Evolutionary conservation across 2,113 vertebrate species (phyloP).

Genomic region (Marcusenius ussheri): DNA sequence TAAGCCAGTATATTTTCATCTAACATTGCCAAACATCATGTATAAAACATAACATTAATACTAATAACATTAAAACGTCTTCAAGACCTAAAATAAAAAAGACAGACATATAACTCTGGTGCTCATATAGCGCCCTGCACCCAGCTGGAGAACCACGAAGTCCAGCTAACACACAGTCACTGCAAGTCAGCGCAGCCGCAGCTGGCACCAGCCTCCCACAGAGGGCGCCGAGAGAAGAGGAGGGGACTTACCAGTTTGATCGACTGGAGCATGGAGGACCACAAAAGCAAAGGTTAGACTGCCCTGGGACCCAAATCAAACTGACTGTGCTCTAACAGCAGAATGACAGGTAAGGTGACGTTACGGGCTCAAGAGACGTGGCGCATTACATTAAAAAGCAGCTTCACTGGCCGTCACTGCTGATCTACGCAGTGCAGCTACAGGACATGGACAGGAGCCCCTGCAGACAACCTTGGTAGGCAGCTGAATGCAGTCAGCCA

Average conservation of each 20-base stretch:
- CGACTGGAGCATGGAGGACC: slow-evolving; percentile 63
- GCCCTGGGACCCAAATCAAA: slow-evolving; percentile 18
- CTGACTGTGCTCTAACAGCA: neutral
- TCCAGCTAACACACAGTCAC: neutral
- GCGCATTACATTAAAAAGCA: neutral
- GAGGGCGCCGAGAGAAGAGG: slow-evolving; percentile 33
- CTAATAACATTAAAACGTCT: neutral
- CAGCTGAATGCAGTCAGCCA: neutral
- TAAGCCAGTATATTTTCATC: neutral
- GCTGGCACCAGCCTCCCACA: neutral
- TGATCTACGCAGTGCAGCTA: neutral
- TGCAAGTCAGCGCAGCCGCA: neutral
- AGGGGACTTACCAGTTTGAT: slow-evolving; percentile 59
- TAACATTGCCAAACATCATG: neutral
- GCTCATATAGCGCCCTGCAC: neutral
- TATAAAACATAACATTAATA: neutral
- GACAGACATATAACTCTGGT: neutral
- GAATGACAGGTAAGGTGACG: neutral
- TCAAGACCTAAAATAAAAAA: neutral
- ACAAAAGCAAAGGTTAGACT: slow-evolving; percentile 53
- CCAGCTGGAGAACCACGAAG: neutral
- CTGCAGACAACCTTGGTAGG: neutral
- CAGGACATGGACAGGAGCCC: neutral
- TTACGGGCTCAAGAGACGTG: neutral
- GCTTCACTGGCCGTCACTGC: neutral